Evolutionary conservation across 2,888 invertebrate genomes (phyloP).

Genomic region (Neelides folsomi): DNA sequence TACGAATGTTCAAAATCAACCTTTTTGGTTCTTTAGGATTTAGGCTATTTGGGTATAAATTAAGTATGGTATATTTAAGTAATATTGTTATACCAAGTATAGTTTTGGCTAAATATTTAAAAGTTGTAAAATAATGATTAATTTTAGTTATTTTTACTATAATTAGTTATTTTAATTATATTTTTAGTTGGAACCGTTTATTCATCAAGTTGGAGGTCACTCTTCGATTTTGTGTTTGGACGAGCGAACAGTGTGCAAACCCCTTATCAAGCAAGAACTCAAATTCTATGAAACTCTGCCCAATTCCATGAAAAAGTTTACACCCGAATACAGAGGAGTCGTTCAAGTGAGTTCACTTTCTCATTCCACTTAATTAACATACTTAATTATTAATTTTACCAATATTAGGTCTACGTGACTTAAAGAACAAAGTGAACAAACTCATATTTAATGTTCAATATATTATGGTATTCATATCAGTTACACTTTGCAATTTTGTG

Average conservation of each 20-base stretch:
- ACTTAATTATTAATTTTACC: not conserved
- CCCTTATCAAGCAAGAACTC: conserved; percentile 43
- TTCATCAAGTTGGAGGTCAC: conserved; percentile 46
- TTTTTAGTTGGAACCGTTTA: conserved; percentile 42
- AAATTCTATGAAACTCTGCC: conserved; percentile 46
- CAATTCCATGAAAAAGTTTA: conserved; percentile 40
- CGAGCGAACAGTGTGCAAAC: conserved; percentile 45
- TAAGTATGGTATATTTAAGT: too few relatives aligned
- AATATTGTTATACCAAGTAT: too few relatives aligned
- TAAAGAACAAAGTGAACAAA: not conserved
- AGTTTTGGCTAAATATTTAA: too few relatives aligned
- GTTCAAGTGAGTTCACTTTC: conserved; percentile 36
- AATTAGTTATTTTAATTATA: too few relatives aligned
- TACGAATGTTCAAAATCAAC: too few relatives aligned
- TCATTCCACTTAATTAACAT: not conserved
- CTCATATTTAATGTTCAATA: too few relatives aligned
- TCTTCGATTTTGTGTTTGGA: conserved; percentile 43
- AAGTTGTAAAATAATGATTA: too few relatives aligned
- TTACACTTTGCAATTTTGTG: not conserved
- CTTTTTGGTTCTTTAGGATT: too few relatives aligned
- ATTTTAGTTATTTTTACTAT: too few relatives aligned
- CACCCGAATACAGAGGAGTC: conserved; percentile 43
- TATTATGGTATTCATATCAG: not conserved
- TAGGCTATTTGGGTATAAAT: too few relatives aligned
- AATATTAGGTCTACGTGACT: not conserved